These are phyloP conservation scores for Acanthopagrus latus DNA, from an alignment of 2,797 vertebrate species.

Conservation along the genomic window DNA sequence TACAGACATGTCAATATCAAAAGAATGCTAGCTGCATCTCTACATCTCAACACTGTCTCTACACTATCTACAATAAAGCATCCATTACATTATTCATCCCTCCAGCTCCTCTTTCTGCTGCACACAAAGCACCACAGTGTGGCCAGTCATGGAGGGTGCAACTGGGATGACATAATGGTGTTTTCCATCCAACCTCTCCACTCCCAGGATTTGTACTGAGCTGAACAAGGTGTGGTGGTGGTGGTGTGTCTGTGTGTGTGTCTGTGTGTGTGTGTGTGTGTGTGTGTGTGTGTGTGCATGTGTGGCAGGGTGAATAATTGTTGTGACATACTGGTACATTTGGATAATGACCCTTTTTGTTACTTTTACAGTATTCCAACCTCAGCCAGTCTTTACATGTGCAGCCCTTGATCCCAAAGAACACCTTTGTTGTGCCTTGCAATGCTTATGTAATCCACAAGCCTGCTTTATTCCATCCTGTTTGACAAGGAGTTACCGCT, in stretches of 20 bases:
- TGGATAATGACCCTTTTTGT: conserved; percentile 49
- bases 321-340: conserved; percentile 25
- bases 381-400: conserved; percentile 15
- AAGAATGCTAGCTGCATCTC: not conserved
- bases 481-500: conserved; percentile 25
- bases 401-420: conserved; percentile 21
- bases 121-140: conserved; percentile 80
- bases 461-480: not conserved
- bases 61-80: conserved; percentile 6
- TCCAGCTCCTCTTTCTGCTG: conserved; percentile 55
- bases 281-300: conserved; percentile 10
- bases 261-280: conserved; percentile 5
- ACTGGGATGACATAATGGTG: conserved; percentile 69
- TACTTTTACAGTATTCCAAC: conserved; percentile 18
- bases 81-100: conserved; percentile 8
- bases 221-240: conserved; percentile 47
- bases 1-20: not conserved
- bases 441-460: conserved; percentile 6
- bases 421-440: conserved; percentile 11
- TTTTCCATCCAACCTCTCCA: conserved; percentile 73
- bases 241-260: conserved; percentile 8
- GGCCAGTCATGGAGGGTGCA: conserved; percentile 71
- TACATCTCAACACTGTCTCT: not conserved
- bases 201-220: conserved; percentile 40
- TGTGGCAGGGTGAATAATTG: conserved; percentile 44